Base-by-base conservation (phyloP, 2,888 invertebrate genomes). In the Drosophila incognita region DNA sequence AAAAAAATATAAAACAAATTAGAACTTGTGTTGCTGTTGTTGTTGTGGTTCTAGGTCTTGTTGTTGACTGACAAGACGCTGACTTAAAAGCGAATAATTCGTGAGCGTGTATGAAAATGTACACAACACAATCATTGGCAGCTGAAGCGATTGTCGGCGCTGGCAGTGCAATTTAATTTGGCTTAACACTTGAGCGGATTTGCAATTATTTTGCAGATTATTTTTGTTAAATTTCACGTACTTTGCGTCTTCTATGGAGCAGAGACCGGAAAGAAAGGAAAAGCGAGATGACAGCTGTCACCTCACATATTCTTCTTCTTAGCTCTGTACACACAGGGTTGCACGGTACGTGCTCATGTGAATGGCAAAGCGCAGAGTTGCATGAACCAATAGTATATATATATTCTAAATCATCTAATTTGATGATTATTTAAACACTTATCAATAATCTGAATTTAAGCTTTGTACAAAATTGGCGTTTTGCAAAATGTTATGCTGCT, bases 261-360 rank as follows among this genome's bases (percentile, higher is more conserved):
- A 85, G 87, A 88, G 90, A 92, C 93, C 93, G 93, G 93, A 93
- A 93, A 92, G 92, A 92, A 92, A 93, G 87, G 90, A 91, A 91
- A 88, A 84, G 76, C 75, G 69, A 82, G 74, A 63, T 81, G 79
- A 81, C 80, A 83, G 80, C 80, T 85, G 88, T 83, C 83, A 81
- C 68, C 70, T 79, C 75, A 79, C 78, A 67, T 77, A 80, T 69
- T 80, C 82, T 75, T 72, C 69, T 73, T 79, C 68, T 67, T 64
- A 18, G 4, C 36, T 15, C n/a, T 36, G 31, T 63, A 67, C 56
- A 74, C 52, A 65, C 76, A 79, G 69, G 46, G 80, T 13, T 80
- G 79, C 72, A 76, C 4, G 21, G 21, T 27, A 35, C 60, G 49
- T 27, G 3, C 4, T 31, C 71, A 57, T 53, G 71, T 24, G 79